Evolutionary conservation across 2,888 invertebrate genomes (phyloP).

Genomic region (Athripsodes cinereus): DNA sequence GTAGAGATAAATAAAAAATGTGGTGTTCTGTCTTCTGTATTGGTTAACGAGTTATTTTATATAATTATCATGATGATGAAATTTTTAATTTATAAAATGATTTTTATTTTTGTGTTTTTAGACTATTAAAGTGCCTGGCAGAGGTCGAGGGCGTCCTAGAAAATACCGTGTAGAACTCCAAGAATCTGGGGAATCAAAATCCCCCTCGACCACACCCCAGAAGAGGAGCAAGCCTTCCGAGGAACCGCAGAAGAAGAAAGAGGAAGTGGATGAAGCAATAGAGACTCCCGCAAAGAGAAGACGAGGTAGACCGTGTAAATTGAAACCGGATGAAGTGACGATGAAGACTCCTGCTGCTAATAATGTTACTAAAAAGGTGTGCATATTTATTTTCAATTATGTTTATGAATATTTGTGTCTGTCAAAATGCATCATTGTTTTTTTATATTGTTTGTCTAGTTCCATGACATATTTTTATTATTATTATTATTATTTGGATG

Average conservation of each 20-base stretch:
- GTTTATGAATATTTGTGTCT: too few relatives aligned
- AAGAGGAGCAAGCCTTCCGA: neutral
- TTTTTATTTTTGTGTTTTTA: neutral
- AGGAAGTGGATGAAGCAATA: neutral
- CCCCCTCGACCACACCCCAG: neutral
- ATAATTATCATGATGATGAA: neutral
- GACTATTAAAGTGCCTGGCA: slow-evolving; percentile 6
- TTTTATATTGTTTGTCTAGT: too few relatives aligned
- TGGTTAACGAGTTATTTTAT: neutral
- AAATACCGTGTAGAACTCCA: slow-evolving; percentile 12
- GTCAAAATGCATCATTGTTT: too few relatives aligned
- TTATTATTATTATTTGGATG: too few relatives aligned
- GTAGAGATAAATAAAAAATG: too few relatives aligned
- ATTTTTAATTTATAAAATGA: too few relatives aligned
- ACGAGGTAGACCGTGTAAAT: slow-evolving; percentile 9
- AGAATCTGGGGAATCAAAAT: neutral
- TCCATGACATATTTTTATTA: too few relatives aligned
- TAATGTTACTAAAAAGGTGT: too few relatives aligned
- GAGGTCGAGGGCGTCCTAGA: slow-evolving; percentile 23
- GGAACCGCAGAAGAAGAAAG: neutral
- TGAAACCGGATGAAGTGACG: neutral
- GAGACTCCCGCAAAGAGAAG: slow-evolving; percentile 8
- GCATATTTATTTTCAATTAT: too few relatives aligned
- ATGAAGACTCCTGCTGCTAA: neutral
- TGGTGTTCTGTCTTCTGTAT: too few relatives aligned